A percentile compares a stretch with the other conserved stretches of the same genome.
phyloP scores from a whole-genome alignment of 2,113 vertebrate species.

The Lasiurus borealis region DNA sequence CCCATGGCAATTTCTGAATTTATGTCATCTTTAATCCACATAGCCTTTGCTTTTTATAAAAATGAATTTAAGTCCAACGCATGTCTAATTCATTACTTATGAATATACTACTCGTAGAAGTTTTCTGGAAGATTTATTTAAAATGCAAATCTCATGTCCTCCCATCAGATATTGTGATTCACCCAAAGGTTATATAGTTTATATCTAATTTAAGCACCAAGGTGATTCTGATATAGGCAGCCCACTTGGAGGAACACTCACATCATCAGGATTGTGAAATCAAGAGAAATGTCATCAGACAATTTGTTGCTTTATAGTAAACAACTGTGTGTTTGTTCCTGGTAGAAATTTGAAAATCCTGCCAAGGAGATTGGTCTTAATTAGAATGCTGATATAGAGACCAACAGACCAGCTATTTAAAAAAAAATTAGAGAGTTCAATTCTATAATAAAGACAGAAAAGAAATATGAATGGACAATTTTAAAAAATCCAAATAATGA shows the following conservation, averaged over 20 bases:
- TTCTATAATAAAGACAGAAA: background rate
- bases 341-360: constrained; percentile 1
- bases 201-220: background rate
- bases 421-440: background rate
- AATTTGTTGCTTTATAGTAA: background rate
- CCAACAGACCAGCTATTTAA: background rate
- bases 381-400: background rate
- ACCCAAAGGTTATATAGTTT: background rate
- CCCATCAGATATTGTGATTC: background rate
- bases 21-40: constrained; percentile 13
- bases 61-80: background rate
- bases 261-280: background rate
- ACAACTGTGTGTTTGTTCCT: background rate
- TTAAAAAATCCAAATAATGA: background rate
- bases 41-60: background rate
- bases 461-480: background rate
- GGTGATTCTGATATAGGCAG: background rate
- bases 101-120: background rate
- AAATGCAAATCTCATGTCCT: background rate
- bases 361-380: background rate
- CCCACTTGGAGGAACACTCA: background rate
- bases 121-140: background rate
- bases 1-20: background rate
- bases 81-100: background rate
- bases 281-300: background rate